Evolutionary conservation across 1,140 invertebrate genomes (phyloP), one percentile per base, ranked within the genome.

Genomic region (Brachionus koreanus): DNA sequence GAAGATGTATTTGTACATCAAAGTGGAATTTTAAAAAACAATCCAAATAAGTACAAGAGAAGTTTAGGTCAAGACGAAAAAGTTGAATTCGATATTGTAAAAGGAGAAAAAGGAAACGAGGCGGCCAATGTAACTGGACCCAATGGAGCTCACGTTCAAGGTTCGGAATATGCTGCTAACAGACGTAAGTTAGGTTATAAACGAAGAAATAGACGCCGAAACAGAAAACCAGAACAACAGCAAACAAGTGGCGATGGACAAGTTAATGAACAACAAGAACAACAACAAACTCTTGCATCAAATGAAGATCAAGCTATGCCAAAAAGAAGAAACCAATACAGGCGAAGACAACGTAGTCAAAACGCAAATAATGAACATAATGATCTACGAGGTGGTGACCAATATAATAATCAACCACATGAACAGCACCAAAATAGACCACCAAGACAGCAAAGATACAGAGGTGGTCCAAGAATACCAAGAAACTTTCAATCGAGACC

Each of bases 1-100:
- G 96, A 98, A 91, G 97, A 99, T 90, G 96, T 99, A 83, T 99
- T 99, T 91, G 96, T 99, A 83, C 97, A 99, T 91, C 84, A 90
- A 87, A 91, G 96, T 84, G 97, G 97, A 84, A 98, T 99, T 86
- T 91, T 93, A 83, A 97, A 96, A 89, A 98, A 98, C 91, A 91
- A 98, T 89, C 97, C 97, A 79, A 94, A 94, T 85, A 99, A 99
- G 90, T 94, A 94, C 86, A 94, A 99, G 84, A 92, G 96, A 86
- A 97, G 95, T 89, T 96, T 99, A 83, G 97, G 97, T 84, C 97
- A 99, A 90, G 96, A 96, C 72, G 97, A 99, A 91, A 92, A 93
- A 83, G 97, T 99, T 83, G 96, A 98, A 89, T 99, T 99, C 90
- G 97, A 98, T 89, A 96, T 99, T 83, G 97, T 99, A 82, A 95